These are phyloP conservation scores for Meiosimyza platycephala DNA, from an alignment of 2,888 invertebrate genomes.

Conservation along the genomic window DNA sequence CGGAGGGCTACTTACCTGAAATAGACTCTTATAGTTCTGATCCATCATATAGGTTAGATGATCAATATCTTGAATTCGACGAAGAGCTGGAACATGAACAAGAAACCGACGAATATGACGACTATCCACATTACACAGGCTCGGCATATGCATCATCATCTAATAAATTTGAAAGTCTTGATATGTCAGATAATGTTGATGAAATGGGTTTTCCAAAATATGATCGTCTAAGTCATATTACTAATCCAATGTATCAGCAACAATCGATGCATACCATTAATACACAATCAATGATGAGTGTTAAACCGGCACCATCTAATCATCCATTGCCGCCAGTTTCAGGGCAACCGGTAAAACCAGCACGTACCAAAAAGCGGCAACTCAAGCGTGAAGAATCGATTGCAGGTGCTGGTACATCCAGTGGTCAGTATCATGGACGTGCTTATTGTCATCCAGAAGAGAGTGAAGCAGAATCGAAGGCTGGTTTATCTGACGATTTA, in stretches of 20 bases:
- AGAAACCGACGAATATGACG: conserved; percentile 71
- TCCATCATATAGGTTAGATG: conserved; percentile 70
- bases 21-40: conserved; percentile 74
- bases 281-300: conserved; percentile 6
- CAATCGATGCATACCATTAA: conserved; percentile 33
- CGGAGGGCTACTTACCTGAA: conserved; percentile 77
- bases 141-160: conserved; percentile 54
- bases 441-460: conserved; percentile 61
- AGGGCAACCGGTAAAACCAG: conserved; percentile 68
- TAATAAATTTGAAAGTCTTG: conserved; percentile 71
- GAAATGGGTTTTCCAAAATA: conserved; percentile 76
- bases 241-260: conserved; percentile 63
- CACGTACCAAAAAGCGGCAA: conserved; percentile 65
- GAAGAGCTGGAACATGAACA: conserved; percentile 64
- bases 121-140: conserved; percentile 67
- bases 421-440: conserved; percentile 53
- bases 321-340: conserved; percentile 61
- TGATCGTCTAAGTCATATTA: conserved; percentile 71
- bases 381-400: conserved; percentile 64
- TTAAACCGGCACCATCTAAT: conserved; percentile 57
- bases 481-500: conserved; percentile 64
- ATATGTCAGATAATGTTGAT: conserved; percentile 74
- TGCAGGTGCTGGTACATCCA: conserved; percentile 34
- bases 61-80: conserved; percentile 66
- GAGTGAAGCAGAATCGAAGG: conserved; percentile 63